A percentile compares a stretch with the other conserved stretches of the same genome.
Conservation (phyloP, 2,888 invertebrate species). For the Parelbella ahira region DNA sequence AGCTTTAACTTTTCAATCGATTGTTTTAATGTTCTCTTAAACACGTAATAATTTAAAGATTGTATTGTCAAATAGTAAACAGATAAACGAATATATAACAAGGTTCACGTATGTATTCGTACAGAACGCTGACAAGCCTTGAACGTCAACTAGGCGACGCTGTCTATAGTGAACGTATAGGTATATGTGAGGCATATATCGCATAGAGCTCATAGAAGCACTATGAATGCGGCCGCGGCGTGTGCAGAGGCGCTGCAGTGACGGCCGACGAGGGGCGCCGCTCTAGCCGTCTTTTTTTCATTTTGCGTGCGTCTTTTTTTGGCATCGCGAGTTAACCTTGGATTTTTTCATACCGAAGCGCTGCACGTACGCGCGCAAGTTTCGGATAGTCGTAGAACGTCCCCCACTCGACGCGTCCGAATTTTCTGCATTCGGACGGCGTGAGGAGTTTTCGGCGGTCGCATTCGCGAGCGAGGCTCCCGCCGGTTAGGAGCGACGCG, state of each 20-base stretch:
- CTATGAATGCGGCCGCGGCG: constrained; percentile 40
- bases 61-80: too few species aligned
- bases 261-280: constrained; percentile 64
- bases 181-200: constrained; percentile 8
- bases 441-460: constrained; percentile 77
- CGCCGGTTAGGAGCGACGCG: constrained; percentile 64
- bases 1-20: too few species aligned
- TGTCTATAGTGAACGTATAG: not conserved
- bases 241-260: constrained; percentile 66
- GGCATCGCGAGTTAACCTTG: constrained; percentile 80
- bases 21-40: too few species aligned
- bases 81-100: too few species aligned
- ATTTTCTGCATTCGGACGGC: constrained; percentile 78
- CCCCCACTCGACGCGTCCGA: constrained; percentile 77
- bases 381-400: constrained; percentile 78
- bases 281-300: constrained; percentile 75
- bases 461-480: constrained; percentile 77
- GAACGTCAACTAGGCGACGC: not conserved
- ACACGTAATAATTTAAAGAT: too few species aligned
- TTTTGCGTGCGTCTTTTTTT: constrained; percentile 80
- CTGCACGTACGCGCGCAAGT: constrained; percentile 77
- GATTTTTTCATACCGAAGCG: constrained; percentile 78
- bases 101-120: constrained; percentile 2
- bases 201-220: constrained; percentile 27
- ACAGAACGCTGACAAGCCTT: constrained; percentile 4